phyloP scores from a whole-genome alignment of 2,113 vertebrate genomes.

The Callorhinus ursinus region DNA sequence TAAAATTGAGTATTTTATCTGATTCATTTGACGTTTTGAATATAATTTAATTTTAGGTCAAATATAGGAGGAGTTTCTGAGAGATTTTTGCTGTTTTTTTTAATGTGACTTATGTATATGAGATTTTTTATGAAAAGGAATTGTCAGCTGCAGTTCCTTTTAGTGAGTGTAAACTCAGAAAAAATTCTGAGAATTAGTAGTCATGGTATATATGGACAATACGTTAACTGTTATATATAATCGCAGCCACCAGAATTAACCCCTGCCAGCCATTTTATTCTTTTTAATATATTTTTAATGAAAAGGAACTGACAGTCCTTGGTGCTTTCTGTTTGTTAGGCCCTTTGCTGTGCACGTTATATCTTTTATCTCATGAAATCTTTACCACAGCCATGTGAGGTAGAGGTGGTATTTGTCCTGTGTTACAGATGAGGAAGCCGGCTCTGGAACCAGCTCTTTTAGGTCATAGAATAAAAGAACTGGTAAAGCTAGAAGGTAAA shows the following conservation, averaged over 20 bases:
- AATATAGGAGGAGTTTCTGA: constrained; percentile 19
- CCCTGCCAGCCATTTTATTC: not conserved
- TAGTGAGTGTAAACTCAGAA: not conserved
- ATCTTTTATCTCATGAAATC: not conserved
- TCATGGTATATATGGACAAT: not conserved
- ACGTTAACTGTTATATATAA: not conserved
- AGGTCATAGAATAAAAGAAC: not conserved
- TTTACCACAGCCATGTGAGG: not conserved
- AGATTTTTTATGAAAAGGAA: constrained; percentile 40
- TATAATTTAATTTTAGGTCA: constrained; percentile 27
- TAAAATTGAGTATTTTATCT: constrained; percentile 25
- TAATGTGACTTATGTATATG: constrained; percentile 16
- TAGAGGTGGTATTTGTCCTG: not conserved
- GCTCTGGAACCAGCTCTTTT: not conserved
- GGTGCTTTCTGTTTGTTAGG: not conserved
- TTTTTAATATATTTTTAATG: not conserved
- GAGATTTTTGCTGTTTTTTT: constrained; percentile 40
- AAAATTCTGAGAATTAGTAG: not conserved
- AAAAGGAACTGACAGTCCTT: not conserved
- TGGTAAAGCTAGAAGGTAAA: not conserved
- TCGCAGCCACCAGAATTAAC: not conserved
- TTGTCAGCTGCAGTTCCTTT: constrained; percentile 1
- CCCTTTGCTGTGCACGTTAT: not conserved
- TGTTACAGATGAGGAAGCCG: not conserved
- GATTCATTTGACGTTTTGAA: constrained; percentile 46